phyloP scores from a whole-genome alignment of 2,113 vertebrate genomes.

The Rallus limicola region DNA sequence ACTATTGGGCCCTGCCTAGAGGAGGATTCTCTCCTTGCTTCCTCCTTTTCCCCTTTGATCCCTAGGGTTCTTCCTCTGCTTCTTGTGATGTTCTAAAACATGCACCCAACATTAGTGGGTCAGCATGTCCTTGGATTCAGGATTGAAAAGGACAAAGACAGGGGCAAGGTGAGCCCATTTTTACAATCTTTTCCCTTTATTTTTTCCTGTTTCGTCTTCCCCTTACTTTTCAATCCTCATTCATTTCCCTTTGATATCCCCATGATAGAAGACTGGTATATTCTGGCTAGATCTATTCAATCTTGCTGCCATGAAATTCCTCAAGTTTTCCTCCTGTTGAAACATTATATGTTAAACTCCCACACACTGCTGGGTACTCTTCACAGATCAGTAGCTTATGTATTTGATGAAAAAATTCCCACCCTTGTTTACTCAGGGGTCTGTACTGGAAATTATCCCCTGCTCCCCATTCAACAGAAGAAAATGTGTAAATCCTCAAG shows the following conservation, averaged over 20 bases:
- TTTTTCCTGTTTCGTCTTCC: neutral
- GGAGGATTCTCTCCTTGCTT: neutral
- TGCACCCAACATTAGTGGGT: rapidly evolving
- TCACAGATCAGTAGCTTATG: neutral
- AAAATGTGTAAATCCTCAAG: neutral
- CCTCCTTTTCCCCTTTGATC: neutral
- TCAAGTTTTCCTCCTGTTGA: neutral
- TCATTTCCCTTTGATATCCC: neutral
- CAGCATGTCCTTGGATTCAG: neutral
- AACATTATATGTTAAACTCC: neutral
- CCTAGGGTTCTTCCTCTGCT: neutral
- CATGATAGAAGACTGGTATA: neutral
- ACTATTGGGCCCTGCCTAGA: neutral
- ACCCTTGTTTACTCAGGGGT: neutral
- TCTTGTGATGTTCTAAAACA: neutral
- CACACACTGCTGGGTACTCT: neutral
- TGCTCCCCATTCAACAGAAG: neutral
- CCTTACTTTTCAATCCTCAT: neutral
- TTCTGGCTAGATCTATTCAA: neutral
- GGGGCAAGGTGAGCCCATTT: neutral
- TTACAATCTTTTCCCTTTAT: neutral
- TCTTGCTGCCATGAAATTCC: neutral
- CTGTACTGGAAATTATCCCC: neutral
- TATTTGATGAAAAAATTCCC: neutral
- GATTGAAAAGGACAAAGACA: neutral